Conservation (phyloP, 2,113 vertebrate genomes). For the Myiopsitta monachus region DNA sequence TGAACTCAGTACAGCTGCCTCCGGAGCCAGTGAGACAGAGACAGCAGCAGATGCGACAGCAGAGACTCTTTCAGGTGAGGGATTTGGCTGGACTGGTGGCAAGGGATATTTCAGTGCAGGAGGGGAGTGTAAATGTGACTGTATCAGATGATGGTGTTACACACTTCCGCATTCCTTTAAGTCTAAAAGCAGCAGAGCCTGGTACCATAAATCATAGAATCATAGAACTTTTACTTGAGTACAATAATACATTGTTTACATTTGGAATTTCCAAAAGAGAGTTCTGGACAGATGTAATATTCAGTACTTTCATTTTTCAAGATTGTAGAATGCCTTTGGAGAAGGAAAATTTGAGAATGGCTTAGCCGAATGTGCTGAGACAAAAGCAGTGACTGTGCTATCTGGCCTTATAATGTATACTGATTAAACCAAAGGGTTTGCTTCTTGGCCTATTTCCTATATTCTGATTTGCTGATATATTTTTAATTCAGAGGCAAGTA, state of each 20-base stretch:
- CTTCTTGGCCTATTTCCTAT: neutral
- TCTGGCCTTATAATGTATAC: neutral
- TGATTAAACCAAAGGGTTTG: neutral
- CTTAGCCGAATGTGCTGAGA: neutral
- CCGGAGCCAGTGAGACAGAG: constrained; percentile 67
- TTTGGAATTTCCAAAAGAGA: neutral
- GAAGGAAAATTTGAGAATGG: neutral
- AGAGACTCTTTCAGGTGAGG: constrained; percentile 75
- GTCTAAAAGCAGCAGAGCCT: neutral
- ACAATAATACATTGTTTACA: neutral
- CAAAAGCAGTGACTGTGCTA: neutral
- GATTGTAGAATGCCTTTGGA: neutral
- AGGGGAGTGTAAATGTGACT: fast-evolving
- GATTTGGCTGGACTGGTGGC: neutral
- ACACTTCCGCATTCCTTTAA: fast-evolving
- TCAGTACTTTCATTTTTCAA: neutral
- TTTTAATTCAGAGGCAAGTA: neutral
- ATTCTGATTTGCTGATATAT: neutral
- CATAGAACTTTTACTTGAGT: neutral
- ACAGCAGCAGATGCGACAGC: constrained; percentile 70
- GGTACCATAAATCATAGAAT: neutral
- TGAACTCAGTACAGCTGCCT: constrained; percentile 43
- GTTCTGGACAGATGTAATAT: neutral
- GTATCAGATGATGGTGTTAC: fast-evolving
- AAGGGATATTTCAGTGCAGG: fast-evolving